These are phyloP conservation scores for Lophura nycthemera DNA, from an alignment of 2,113 vertebrate species.

Conservation along the genomic window DNA sequence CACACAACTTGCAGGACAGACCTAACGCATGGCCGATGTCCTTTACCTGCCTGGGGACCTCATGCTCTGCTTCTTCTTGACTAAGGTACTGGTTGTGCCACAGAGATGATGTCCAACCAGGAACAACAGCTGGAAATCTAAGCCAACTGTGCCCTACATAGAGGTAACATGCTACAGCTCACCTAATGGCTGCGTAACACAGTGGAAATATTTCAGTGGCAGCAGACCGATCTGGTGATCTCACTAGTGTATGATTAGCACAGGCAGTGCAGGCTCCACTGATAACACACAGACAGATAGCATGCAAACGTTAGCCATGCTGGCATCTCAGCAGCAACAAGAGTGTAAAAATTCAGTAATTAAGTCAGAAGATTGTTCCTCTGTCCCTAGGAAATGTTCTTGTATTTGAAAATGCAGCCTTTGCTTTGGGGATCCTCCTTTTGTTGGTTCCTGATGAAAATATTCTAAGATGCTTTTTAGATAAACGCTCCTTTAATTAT, in stretches of 20 bases:
- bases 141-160: not conserved
- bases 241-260: not conserved
- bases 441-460: not conserved
- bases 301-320: rapidly evolving
- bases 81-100: not conserved
- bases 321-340: not conserved
- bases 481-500: not conserved
- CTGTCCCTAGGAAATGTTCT: not conserved
- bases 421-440: not conserved
- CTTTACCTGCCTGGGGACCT: not conserved
- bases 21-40: not conserved
- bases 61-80: not conserved
- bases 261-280: not conserved
- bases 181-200: not conserved
- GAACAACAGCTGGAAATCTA: not conserved
- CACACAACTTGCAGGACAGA: not conserved
- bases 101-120: not conserved
- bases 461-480: not conserved
- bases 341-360: not conserved
- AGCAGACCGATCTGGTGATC: not conserved
- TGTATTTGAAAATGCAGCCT: not conserved
- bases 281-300: not conserved
- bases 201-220: not conserved
- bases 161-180: not conserved
- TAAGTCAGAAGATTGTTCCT: not conserved